Conservation (phyloP, 2,888 invertebrate genomes). For the Onthophagus sagittarius region DNA sequence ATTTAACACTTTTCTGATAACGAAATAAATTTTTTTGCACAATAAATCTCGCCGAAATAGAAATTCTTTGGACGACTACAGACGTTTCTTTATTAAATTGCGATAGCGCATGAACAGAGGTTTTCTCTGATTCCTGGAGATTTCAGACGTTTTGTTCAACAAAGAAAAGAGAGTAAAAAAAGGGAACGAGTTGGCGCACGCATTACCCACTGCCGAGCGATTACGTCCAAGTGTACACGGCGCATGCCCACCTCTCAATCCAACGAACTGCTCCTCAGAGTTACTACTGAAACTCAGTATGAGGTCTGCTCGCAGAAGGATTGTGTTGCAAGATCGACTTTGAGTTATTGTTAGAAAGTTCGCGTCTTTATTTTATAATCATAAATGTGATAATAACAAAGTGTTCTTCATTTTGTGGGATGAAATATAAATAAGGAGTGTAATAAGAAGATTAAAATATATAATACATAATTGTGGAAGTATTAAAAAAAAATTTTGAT, state of each 20-base stretch:
- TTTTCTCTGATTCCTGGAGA: background rate
- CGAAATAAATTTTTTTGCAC: background rate
- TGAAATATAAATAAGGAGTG: background rate
- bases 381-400: too few species aligned
- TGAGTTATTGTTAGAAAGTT: background rate
- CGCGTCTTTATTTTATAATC: background rate
- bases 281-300: background rate
- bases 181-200: background rate
- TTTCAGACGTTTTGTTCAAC: background rate
- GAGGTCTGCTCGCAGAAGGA: conserved; percentile 1
- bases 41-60: background rate
- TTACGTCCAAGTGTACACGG: background rate
- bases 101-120: background rate
- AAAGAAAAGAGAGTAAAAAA: background rate
- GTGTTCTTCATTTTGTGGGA: too few species aligned
- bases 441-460: too few species aligned
- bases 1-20: background rate
- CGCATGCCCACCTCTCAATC: conserved; percentile 7
- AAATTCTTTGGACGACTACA: background rate
- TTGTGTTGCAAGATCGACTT: background rate
- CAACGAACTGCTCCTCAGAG: background rate
- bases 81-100: background rate
- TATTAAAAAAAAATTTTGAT: background rate
- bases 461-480: background rate
- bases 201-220: background rate